Base-by-base conservation (phyloP, 2,888 invertebrate genomes). In the Xestia rhomboidea region DNA sequence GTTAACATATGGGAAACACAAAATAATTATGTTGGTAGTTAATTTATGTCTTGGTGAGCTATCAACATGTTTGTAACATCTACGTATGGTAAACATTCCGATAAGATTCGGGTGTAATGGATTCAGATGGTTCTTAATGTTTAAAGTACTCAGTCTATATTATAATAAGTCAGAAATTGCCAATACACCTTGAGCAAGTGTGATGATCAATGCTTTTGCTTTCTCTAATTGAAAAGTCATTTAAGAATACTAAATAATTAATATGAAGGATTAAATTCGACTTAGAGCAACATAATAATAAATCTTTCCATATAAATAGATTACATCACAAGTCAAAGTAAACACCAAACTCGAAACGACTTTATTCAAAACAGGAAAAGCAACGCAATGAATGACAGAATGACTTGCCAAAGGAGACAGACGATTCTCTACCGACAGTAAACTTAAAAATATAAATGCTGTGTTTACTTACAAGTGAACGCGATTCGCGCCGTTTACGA, bases 361-460 rank as follows among this genome's bases (percentile, higher is more conserved):
- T 54, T 81, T 73, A 69, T 70, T 66, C 66, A 60, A 38, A 63
- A 76, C 68, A 68, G 71, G 76, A 76, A 74, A 71, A 78, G 73
- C 49, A 68, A 64, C 46, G 60, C 74, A 82, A 82, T 82, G 73
- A 82, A 74, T 77, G 68, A 78, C 64, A 74, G 62, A 76, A 72
- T 76, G 46, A 85, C 63, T 75, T 72, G 77, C 60, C 69, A 67
- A 79, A 74, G 67, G 85, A 70, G 80, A 79, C 68, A 81, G 76
- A 67, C 76, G 66, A 69, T 63, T 41, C 81, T 54, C 67, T 34
- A 60, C 76, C 66, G 71, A 81, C 80, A 84, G 81, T 89, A 89
- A 89, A 87, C 79, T 88, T 86, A 86, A 89, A 87, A 87, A 89
- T 82, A 82, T 79, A 81, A 87, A 87, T 80, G 87, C 76, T 82